Evolutionary conservation across 2,888 invertebrate species (phyloP), one percentile per base, ranked within the genome.

Genomic region (Galerucella calmariensis): DNA sequence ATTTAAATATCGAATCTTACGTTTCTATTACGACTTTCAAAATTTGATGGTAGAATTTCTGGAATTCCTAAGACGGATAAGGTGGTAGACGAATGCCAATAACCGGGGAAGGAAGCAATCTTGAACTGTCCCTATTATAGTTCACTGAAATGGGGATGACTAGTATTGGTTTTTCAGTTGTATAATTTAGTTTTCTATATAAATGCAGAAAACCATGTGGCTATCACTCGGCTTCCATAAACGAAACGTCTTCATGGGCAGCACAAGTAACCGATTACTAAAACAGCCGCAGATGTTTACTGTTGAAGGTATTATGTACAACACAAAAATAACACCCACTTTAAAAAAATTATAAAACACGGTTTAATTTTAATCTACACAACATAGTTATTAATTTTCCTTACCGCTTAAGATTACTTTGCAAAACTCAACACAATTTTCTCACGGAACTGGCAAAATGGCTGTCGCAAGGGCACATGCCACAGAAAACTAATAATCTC

Each of bases 401-500:
- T 90, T 90, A 90, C 90, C 90, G 89, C 89, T 89, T 76, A 88
- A 72, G 87, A 89, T 89, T 89, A 89, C 89, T 89, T 89, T 86
- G 86, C 88, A 87, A 87, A 90, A 90, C 89, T 90, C 88, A 88
- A 90, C 89, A 90, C 90, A 89, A 90, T 90, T 90, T 90, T 90
- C 90, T 89, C 90, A 89, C 90, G 88, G 89, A 90, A 90, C 90
- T 88, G 90, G 90, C 90, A 91, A 91, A 91, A 91, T 91, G 91
- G 91, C 91, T 90, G 91, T 90, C 90, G 88, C 89, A 88, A 89
- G 90, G 90, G 90, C 91, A 91, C 91, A 91, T 91, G 91, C 91
- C 90, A 90, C 89, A 86, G 88, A 89, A 87, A 88, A 88, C 88
- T 87, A 84, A 89, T 89, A 89, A 89, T 89, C 87, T 81, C 88